These are phyloP conservation scores for Tipula lateralis DNA, from an alignment of 2,888 invertebrate species.

Conservation along the genomic window DNA sequence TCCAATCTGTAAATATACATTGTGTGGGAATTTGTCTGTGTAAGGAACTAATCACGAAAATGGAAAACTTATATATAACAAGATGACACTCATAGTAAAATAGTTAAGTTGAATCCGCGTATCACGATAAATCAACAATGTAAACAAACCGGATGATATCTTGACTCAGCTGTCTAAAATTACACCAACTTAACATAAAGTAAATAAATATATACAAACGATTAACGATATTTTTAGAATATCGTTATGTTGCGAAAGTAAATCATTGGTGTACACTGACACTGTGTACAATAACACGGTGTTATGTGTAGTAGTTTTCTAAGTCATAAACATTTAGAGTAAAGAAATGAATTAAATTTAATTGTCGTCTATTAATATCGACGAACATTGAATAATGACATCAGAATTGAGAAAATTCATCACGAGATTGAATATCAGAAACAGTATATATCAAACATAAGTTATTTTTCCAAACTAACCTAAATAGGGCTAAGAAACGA, in stretches of 20 bases:
- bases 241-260: not conserved
- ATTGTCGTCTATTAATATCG: not conserved
- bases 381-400: not conserved
- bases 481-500: too few relatives aligned
- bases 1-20: too few relatives aligned
- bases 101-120: not conserved
- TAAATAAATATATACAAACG: not conserved
- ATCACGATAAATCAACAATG: not conserved
- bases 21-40: not conserved
- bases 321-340: not conserved
- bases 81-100: not conserved
- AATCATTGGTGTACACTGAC: not conserved
- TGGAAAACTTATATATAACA: not conserved
- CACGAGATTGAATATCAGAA: too few relatives aligned
- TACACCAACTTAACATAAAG: not conserved
- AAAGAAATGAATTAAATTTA: not conserved
- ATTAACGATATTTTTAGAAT: slow-evolving; percentile 7
- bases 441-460: too few relatives aligned
- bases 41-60: not conserved
- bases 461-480: too few relatives aligned
- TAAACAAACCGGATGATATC: not conserved
- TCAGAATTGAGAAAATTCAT: not conserved
- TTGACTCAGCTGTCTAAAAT: not conserved
- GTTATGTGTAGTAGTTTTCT: not conserved
- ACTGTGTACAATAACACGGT: not conserved